Conservation (phyloP, 2,888 invertebrate genomes). For the Vanessa cardui region DNA sequence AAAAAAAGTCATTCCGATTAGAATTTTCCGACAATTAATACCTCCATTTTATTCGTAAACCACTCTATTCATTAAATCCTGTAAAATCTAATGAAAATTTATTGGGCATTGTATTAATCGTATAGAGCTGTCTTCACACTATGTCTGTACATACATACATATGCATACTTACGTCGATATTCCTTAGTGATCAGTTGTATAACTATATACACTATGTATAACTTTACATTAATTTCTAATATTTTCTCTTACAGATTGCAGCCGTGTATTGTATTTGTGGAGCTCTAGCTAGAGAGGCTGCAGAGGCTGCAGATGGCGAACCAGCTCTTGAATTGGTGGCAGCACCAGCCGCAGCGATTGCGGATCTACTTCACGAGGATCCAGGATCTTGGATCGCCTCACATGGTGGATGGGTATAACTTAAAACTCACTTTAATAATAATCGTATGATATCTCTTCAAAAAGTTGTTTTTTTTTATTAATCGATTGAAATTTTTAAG, state of each 20-base stretch:
- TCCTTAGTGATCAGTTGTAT: too few relatives aligned
- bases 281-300: conserved; percentile 91
- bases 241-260: conserved; percentile 73
- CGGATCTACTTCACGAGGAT: conserved; percentile 89
- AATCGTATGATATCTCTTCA: not conserved
- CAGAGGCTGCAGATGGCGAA: conserved; percentile 80
- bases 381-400: conserved; percentile 91
- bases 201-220: not conserved
- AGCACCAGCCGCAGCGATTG: conserved; percentile 87
- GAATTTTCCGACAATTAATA: too few relatives aligned
- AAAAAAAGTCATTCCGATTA: too few relatives aligned
- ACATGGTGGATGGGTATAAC: conserved; percentile 92
- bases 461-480: too few relatives aligned
- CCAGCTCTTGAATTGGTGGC: conserved; percentile 79
- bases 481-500: too few relatives aligned
- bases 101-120: too few relatives aligned
- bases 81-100: too few relatives aligned
- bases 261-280: conserved; percentile 92
- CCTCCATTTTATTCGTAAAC: too few relatives aligned
- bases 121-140: too few relatives aligned
- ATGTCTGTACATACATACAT: too few relatives aligned
- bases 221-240: not conserved
- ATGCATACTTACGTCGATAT: too few relatives aligned
- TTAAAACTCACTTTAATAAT: not conserved
- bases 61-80: too few relatives aligned